These are phyloP conservation scores for Adelphocoris suturalis DNA, from an alignment of 2,888 invertebrate genomes.

Conservation along the genomic window DNA sequence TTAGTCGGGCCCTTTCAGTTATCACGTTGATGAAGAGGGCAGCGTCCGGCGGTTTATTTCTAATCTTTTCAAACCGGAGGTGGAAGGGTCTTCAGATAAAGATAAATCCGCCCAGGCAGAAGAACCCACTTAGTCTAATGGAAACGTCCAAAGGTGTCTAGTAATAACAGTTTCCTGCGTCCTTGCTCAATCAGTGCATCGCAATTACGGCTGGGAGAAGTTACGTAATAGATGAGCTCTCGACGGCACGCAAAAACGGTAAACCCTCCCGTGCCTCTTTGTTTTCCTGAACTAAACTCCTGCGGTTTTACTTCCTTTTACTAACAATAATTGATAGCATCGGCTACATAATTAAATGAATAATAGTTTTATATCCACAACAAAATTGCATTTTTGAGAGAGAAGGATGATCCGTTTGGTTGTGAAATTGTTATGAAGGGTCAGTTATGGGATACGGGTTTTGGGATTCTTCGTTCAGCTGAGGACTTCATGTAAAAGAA, in stretches of 20 bases:
- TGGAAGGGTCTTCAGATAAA: slow-evolving; percentile 9
- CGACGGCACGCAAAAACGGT: slow-evolving; percentile 32
- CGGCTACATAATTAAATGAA: no score
- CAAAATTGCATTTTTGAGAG: no score
- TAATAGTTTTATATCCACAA: no score
- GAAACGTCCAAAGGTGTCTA: slow-evolving; percentile 57
- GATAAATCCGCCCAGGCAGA: slow-evolving; percentile 39
- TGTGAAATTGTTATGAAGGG: no score
- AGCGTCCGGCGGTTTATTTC: slow-evolving; percentile 33
- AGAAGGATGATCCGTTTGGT: no score
- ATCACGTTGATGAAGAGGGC: slow-evolving; percentile 17
- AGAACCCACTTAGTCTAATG: slow-evolving; percentile 62
- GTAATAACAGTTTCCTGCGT: slow-evolving; percentile 66
- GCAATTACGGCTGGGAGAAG: slow-evolving; percentile 4
- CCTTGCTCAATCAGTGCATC: slow-evolving; percentile 65
- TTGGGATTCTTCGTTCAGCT: no score
- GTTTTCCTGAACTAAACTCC: background rate
- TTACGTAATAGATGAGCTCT: slow-evolving; percentile 53
- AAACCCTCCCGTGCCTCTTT: background rate
- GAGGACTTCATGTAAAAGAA: no score
- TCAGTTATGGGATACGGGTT: no score
- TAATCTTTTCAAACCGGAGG: slow-evolving; percentile 25
- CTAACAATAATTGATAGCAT: no score
- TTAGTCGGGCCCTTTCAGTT: background rate
- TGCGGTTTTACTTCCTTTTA: no score